Conservation (phyloP, 2,888 invertebrate genomes). For the Melipona bicolor region DNA sequence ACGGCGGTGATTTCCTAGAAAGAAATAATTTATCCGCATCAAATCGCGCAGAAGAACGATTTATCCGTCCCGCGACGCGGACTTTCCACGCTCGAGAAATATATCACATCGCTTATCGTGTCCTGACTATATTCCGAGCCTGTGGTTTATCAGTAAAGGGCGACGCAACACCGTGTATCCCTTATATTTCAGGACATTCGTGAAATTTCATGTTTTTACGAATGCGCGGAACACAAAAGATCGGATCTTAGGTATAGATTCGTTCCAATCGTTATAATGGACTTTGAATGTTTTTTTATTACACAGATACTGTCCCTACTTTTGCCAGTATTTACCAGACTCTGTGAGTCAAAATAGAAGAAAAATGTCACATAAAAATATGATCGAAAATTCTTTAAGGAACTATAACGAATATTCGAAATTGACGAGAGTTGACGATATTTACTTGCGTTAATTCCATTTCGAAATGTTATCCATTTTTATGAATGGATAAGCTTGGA, state of each 20-base stretch:
- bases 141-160: conserved; percentile 50
- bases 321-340: no score
- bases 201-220: neutral
- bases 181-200: conserved; percentile 18
- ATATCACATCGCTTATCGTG: conserved; percentile 51
- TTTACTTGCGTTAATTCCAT: no score
- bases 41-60: conserved; percentile 53
- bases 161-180: conserved; percentile 32
- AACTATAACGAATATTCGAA: no score
- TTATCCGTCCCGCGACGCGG: conserved; percentile 41
- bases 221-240: neutral
- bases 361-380: no score
- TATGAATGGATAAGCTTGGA: no score
- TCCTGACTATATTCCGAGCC: conserved; percentile 42
- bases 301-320: no score
- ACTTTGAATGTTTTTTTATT: no score
- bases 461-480: no score
- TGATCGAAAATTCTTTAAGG: no score
- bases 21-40: conserved; percentile 57
- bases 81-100: conserved; percentile 44
- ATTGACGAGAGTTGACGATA: no score
- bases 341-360: no score
- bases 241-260: neutral
- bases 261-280: neutral
- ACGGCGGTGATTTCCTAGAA: conserved; percentile 40